These are phyloP conservation scores for Irena cyanogastra DNA, from an alignment of 2,113 vertebrate species.

Conservation along the genomic window DNA sequence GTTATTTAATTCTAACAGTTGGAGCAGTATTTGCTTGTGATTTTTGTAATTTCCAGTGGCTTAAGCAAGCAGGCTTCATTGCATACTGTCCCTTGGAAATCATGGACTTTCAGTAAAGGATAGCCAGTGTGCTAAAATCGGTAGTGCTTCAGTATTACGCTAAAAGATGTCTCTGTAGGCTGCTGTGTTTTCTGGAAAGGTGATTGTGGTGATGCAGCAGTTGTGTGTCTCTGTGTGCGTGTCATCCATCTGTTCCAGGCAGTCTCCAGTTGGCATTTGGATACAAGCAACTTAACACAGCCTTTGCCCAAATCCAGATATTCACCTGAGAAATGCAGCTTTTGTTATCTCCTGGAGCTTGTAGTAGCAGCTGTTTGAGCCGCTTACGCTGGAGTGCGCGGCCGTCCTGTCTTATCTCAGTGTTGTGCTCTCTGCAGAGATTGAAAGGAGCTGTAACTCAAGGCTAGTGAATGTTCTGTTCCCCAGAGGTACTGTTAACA, in stretches of 20 bases:
- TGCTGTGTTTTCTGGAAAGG: not conserved
- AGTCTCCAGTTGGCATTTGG: not conserved
- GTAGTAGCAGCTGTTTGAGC: not conserved
- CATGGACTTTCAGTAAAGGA: not conserved
- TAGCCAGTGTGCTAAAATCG: not conserved
- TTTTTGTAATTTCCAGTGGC: not conserved
- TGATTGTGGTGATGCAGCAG: not conserved
- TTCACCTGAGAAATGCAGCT: conserved; percentile 17
- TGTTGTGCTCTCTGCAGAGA: not conserved
- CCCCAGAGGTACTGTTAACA: conserved; percentile 2
- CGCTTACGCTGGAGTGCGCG: not conserved
- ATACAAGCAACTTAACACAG: not conserved
- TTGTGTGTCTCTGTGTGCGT: not conserved
- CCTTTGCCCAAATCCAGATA: not conserved
- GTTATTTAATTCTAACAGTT: not conserved
- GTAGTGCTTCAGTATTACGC: not conserved
- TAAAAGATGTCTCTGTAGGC: not conserved
- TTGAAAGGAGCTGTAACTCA: conserved; percentile 18
- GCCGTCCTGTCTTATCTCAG: not conserved
- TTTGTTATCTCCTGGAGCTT: conserved; percentile 1
- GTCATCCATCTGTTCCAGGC: not conserved
- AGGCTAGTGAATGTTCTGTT: not conserved
- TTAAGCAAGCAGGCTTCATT: not conserved
- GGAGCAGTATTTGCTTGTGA: not conserved
- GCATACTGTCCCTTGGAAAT: not conserved